Evolutionary conservation across 1,140 invertebrate genomes (phyloP), one percentile per base, ranked within the genome.

Genomic region (Pollicipes pollicipes): DNA sequence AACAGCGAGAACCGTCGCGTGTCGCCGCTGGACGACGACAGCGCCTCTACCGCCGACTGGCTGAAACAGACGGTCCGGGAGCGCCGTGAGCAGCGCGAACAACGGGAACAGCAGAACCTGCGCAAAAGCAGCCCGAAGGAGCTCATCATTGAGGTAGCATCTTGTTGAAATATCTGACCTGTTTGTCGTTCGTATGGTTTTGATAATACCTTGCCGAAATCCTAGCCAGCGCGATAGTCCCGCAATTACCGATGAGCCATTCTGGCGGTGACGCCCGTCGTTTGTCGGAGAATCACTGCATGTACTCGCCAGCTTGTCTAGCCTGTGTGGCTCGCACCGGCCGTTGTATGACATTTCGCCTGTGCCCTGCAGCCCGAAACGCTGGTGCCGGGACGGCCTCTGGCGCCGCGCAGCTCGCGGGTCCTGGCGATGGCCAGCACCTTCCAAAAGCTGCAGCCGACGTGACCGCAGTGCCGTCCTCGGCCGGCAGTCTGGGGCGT

Each of bases 61-160:
- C 69, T 74, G 69, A 75, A 74, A 31, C 58, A 77, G n/a, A n/a
- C n/a, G 64, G 89, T 89, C 45, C 83, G 87, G 76, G 87, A 89
- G 76, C 82, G 88, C 74, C 82, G 86, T 45, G 88, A 88, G 63
- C 85, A 88, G 76, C 88, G 88, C 85, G 88, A 88, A 77, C 82
- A 86, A 74, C 81, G 87, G 72, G 86, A 85, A 30, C 86, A 87
- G 76, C 84, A 87, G 77, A 85, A 85, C 37, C 78, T 81, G 68
- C 45, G 45, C 45, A 58, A 58, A 58, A 10, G 13, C 10, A 21
- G 45, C 8, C 45, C 13, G 10, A 58, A 58, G 45, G 74, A 75
- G 69, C 73, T 74, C 28, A 72, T 73, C 27, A 72, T 73, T 69
- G 74, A 75, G 74, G 74, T 74, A n/a, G n/a, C n/a, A n/a, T n/a